Evolutionary conservation across 1,140 invertebrate species (phyloP), one percentile per base, ranked within the genome.

Genomic region (Drosophila persimilis): DNA sequence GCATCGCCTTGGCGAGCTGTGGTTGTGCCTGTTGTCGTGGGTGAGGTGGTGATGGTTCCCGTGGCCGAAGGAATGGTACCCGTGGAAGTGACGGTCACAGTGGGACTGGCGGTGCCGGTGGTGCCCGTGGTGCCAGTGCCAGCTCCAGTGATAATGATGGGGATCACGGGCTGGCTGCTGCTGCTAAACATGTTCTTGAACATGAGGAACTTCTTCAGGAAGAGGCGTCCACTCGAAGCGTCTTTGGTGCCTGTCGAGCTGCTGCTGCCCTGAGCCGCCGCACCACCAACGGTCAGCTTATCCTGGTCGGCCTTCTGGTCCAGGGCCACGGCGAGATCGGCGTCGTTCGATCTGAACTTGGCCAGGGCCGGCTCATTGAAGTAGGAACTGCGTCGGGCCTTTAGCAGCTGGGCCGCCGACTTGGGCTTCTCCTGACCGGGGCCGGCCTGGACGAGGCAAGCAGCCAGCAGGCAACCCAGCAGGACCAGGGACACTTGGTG

Each of bases 141-240:
- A 2, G 69, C 69, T 3, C 77, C 74, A 0, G 86, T 90, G 15
- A 90, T 90, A 1, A 89, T 86, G 29, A 90, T 90, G 1, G 81
- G 81, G 7, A 90, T 73, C 41, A 86, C 81, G 6, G 83, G 89
- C 50, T 90, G 74, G 11, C 51, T 73, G 52, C 26, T 89, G 58
- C 70, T 72, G 50, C 81, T 71, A 44, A 90, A 90, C 48, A 90
- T 69, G 22, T 90, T 91, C 57, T 83, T 90, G 58, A 90, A 90
- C 22, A 75, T 70, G 11, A 90, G 65, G 57, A 91, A 90, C 54
- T 91, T 91, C 53, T 89, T 90, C 0, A 90, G 65, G 54, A 91
- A 91, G 11, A 91, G 60, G 0, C 90, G 66, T 0, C 90, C 90
- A 24, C 86, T 90, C 20, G 86, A 90, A 0, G 77, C 59, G 17